A percentile compares a stretch with the other conserved stretches of the same genome.
phyloP scores from a whole-genome alignment of 1,140 invertebrate genomes.

The Magallana gigas region DNA sequence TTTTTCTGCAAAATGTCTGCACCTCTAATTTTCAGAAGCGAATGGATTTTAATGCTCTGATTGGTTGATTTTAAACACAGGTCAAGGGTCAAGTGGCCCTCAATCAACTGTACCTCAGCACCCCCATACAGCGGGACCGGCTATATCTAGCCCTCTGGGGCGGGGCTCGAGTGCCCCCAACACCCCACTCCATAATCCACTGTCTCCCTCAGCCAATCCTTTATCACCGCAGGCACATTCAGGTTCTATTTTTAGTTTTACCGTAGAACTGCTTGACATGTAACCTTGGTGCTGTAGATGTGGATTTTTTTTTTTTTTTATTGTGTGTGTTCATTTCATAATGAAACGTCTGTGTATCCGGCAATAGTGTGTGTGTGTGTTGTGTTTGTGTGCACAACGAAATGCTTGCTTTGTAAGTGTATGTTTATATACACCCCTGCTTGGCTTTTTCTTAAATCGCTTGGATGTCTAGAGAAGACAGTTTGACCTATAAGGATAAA shows the following conservation, averaged over 20 bases:
- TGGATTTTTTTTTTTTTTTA: neutral
- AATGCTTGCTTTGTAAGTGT: neutral
- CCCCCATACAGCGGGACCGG: conserved; percentile 51
- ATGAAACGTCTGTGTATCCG: neutral
- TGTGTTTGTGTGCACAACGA: too few species aligned
- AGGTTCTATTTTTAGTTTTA: conserved; percentile 56
- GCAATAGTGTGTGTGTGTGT: neutral
- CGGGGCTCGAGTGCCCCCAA: conserved; percentile 45
- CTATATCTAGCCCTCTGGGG: conserved; percentile 46
- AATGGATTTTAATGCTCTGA: conserved; percentile 45
- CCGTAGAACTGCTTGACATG: conserved; percentile 17
- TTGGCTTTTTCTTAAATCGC: neutral
- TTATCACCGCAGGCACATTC: conserved; percentile 49
- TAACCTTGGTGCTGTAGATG: conserved; percentile 26
- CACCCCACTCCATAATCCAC: conserved; percentile 45
- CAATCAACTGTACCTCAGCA: conserved; percentile 64
- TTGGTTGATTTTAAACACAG: conserved; percentile 59
- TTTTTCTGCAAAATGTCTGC: neutral
- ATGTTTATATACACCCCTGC: neutral
- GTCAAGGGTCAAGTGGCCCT: conserved; percentile 61
- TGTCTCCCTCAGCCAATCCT: conserved; percentile 60
- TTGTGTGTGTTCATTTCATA: neutral
- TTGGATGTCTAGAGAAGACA: neutral
- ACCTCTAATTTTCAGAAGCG: neutral
- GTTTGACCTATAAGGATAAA: too few species aligned